These are phyloP conservation scores for Perithous albicinctus DNA, from an alignment of 2,888 invertebrate genomes.

Conservation along the genomic window DNA sequence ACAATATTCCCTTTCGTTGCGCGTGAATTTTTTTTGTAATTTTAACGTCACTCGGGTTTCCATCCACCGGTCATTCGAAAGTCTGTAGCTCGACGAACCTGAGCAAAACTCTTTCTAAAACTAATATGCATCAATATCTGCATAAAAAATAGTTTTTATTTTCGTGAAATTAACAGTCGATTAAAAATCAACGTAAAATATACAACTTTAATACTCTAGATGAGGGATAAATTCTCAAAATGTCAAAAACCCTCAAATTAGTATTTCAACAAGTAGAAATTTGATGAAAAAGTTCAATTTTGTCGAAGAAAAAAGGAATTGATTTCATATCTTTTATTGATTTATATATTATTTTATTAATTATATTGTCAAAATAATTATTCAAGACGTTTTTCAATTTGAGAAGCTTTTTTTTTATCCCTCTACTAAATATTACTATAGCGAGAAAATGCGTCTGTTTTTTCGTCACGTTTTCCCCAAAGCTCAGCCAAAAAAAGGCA, in stretches of 20 bases:
- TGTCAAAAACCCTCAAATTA: neutral
- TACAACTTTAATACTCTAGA: neutral
- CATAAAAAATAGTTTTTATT: slow-evolving; percentile 8
- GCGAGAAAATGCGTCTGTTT: slow-evolving; percentile 55
- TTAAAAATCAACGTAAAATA: neutral
- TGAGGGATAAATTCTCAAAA: neutral
- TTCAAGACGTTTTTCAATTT: neutral
- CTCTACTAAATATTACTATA: slow-evolving; percentile 22
- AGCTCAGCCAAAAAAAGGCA: slow-evolving; percentile 20
- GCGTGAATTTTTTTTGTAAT: neutral
- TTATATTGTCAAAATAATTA: neutral
- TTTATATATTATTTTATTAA: neutral
- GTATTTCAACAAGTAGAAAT: neutral
- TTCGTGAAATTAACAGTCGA: neutral
- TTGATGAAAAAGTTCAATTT: too few species aligned
- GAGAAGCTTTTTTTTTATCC: neutral
- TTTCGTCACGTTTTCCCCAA: slow-evolving; percentile 63
- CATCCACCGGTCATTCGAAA: slow-evolving; percentile 39
- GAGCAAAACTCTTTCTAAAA: slow-evolving; percentile 47
- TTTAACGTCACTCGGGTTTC: slow-evolving; percentile 17
- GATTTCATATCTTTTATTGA: too few species aligned
- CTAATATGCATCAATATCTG: slow-evolving; percentile 10
- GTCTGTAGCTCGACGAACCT: slow-evolving; percentile 50
- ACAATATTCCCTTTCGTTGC: neutral
- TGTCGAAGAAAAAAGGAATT: too few species aligned